These are phyloP conservation scores for Polydrusus pterygomalis DNA, from an alignment of 2,888 invertebrate genomes.

Conservation along the genomic window DNA sequence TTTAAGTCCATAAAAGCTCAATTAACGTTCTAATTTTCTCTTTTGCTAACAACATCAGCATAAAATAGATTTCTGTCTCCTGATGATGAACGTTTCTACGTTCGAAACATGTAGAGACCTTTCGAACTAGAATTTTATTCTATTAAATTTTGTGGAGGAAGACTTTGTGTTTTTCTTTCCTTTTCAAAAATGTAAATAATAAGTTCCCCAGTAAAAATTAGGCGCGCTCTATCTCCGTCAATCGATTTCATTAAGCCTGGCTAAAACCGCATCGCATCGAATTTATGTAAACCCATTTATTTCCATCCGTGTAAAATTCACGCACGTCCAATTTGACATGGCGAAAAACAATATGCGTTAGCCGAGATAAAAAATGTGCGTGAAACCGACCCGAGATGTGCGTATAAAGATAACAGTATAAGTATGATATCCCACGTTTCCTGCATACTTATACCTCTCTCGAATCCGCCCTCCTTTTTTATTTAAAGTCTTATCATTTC, in stretches of 20 bases:
- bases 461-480: conserved; percentile 1
- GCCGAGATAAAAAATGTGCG: conserved; percentile 6
- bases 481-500: conserved; percentile 22
- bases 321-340: conserved; percentile 7
- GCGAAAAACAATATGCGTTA: conserved; percentile 18
- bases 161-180: too few relatives aligned
- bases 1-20: too few relatives aligned
- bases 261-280: not conserved
- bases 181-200: too few relatives aligned
- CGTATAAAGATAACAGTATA: conserved; percentile 18
- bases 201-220: not conserved
- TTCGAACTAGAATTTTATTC: too few relatives aligned
- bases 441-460: conserved; percentile 16
- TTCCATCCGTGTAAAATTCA: conserved; percentile 4
- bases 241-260: not conserved
- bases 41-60: too few relatives aligned
- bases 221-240: not conserved
- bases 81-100: too few relatives aligned
- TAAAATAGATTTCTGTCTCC: too few relatives aligned
- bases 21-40: too few relatives aligned
- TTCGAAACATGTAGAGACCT: too few relatives aligned
- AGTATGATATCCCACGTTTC: conserved; percentile 8
- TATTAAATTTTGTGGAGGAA: too few relatives aligned
- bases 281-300: conserved; percentile 8
- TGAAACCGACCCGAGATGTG: not conserved